A percentile compares a stretch with the other conserved stretches of the same genome.
phyloP scores from a whole-genome alignment of 2,113 vertebrate genomes.

The Tachysurus vachellii region DNA sequence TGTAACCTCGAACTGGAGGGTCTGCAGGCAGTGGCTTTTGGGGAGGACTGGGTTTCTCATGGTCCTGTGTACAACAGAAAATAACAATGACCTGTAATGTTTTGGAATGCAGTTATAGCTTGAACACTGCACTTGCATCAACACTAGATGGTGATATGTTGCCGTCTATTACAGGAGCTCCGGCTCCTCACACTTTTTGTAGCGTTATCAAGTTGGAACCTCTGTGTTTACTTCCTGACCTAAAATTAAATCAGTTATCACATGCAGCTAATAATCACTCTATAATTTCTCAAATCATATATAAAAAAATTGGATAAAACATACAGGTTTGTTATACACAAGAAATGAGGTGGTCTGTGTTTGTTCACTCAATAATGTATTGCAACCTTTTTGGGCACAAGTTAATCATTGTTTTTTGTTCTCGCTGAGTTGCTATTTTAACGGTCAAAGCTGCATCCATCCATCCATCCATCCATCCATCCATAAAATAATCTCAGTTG shows the following conservation, averaged over 20 bases:
- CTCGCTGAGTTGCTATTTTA: neutral
- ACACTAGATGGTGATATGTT: slow-evolving; percentile 47
- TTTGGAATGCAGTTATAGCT: neutral
- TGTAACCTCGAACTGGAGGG: slow-evolving; percentile 73
- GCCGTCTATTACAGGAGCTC: neutral
- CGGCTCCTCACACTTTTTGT: neutral
- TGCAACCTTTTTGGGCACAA: neutral
- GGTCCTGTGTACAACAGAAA: slow-evolving; percentile 68
- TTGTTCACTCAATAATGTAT: neutral
- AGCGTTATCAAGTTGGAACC: neutral
- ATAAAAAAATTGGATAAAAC: neutral
- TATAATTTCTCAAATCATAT: neutral
- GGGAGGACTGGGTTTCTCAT: slow-evolving; percentile 84
- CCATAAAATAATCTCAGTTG: no score
- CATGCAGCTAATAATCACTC: slow-evolving; percentile 60
- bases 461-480: no score
- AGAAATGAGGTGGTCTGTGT: neutral
- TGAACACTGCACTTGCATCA: neutral
- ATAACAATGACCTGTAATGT: neutral
- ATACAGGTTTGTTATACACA: neutral
- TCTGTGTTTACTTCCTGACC: slow-evolving; percentile 4
- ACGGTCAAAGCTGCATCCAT: neutral
- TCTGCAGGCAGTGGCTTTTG: slow-evolving; percentile 91
- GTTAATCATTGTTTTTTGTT: neutral
- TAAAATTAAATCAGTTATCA: slow-evolving; percentile 51